Conservation (phyloP, 2,888 invertebrate species). For the Drosophila planitibia region DNA sequence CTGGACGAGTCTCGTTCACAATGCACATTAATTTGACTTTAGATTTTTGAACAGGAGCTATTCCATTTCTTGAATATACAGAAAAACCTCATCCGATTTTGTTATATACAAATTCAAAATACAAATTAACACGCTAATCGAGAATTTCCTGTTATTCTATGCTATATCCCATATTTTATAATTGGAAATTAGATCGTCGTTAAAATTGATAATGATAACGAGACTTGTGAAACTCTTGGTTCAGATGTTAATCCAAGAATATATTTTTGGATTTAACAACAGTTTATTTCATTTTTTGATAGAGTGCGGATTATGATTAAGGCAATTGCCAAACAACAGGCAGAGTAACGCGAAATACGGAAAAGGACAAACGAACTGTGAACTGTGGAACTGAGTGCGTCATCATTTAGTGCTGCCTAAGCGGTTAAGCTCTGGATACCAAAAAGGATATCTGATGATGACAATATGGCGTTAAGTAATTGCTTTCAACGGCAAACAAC, state of each 20-base stretch:
- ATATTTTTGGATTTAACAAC: neutral
- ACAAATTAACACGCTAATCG: neutral
- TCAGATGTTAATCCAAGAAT: neutral
- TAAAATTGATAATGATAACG: neutral
- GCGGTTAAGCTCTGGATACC: constrained; percentile 3
- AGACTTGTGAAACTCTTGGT: neutral
- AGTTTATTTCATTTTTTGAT: neutral
- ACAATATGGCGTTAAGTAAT: constrained; percentile 11
- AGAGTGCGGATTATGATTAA: neutral
- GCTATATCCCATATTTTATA: neutral
- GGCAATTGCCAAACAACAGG: neutral
- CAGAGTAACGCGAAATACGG: neutral
- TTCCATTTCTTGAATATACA: neutral
- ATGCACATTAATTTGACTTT: neutral
- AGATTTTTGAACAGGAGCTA: neutral
- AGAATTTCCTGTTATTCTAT: neutral
- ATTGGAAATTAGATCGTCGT: neutral
- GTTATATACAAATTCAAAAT: neutral
- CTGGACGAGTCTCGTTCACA: neutral
- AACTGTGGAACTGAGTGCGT: neutral
- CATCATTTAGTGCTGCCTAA: constrained; percentile 4
- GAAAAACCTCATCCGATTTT: neutral
- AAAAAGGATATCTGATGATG: constrained; percentile 5
- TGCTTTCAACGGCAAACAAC: constrained; percentile 1
- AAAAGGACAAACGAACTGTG: neutral